Evolutionary conservation across 2,113 vertebrate species (phyloP).

Genomic region (Chloropsis hardwickii): DNA sequence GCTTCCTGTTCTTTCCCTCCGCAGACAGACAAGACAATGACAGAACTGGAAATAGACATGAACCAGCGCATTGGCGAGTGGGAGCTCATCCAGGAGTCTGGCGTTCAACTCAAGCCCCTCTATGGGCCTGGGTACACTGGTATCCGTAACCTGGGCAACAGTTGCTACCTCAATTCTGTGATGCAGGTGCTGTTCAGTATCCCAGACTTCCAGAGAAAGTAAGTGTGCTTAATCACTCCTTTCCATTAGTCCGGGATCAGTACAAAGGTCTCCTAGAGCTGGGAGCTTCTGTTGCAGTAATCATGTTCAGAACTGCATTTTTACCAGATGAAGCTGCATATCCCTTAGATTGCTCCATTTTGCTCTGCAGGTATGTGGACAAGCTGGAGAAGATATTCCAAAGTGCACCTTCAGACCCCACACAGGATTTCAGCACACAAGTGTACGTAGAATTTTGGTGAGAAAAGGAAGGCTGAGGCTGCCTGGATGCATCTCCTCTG

Average conservation of each 20-base stretch:
- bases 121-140: slow-evolving; percentile 93
- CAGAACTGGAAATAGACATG: slow-evolving; percentile 97
- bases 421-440: slow-evolving; percentile 98
- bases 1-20: neutral
- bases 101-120: slow-evolving; percentile 87
- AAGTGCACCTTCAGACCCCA: slow-evolving; percentile 89
- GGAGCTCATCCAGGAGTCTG: slow-evolving; percentile 98
- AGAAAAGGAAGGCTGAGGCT: neutral
- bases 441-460: slow-evolving; percentile 81
- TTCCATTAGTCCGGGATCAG: neutral
- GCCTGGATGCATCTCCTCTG: neutral
- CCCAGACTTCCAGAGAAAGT: slow-evolving; percentile 97
- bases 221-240: slow-evolving; percentile 62
- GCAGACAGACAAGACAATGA: slow-evolving; percentile 97
- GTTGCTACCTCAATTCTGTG: slow-evolving; percentile 99
- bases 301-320: neutral
- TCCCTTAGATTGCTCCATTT: neutral
- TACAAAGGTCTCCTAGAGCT: neutral
- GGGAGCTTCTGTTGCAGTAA: neutral
- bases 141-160: slow-evolving; percentile 97
- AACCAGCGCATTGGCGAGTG: slow-evolving; percentile 98
- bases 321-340: neutral
- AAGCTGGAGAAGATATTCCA: slow-evolving; percentile 94
- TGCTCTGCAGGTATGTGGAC: slow-evolving; percentile 86
- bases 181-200: slow-evolving; percentile 99